Evolutionary conservation across 2,797 vertebrate species (phyloP), one percentile per base, ranked within the genome.

Genomic region (Pelochelys cantorii): DNA sequence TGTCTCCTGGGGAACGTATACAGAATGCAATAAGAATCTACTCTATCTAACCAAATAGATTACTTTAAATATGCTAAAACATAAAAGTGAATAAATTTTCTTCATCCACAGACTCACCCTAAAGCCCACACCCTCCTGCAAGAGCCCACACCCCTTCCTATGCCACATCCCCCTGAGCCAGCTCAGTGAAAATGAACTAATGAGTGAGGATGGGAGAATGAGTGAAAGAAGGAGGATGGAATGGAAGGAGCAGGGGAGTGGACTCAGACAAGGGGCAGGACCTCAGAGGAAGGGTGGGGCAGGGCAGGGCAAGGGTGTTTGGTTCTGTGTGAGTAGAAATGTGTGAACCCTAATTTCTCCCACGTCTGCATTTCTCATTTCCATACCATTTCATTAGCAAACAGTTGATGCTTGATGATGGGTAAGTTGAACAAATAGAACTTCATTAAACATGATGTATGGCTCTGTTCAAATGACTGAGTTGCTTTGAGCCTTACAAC

Each of bases 11-110:
- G 1, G 3, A 1, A 93, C 74, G 18, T 54, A 71, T 84, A 82
- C 37, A 0, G 62, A 85, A 3, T 59, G 20, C 1, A 37, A 79
- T 13, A 15, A 65, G 84, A 81, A 60, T 11, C 8, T 0, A 0
- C 42, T 57, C 84, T 37, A 7, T 80, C 1, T 31, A 48, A 42
- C 25, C 60, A 20, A 56, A 5, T 1, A 85, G 1, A 53, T 80
- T 3, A 1, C 5, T 75, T 87, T 84, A 20, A 22, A 74, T 55
- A 20, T 22, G 3, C 74, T 65, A 53, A 2, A 60, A 83, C 84
- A 89, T 56, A 11, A n/a, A 78, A 13, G 48, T 78, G 93, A 37
- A 0, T 0, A 29, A 77, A 1, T 0, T 62, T 75, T 82, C 86
- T 81, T 91, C 81, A 85, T 5, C 29, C 79, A 48, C 42, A 48